Evolutionary conservation across 1,140 invertebrate species (phyloP).

Genomic region (Laodelphax striatellus): DNA sequence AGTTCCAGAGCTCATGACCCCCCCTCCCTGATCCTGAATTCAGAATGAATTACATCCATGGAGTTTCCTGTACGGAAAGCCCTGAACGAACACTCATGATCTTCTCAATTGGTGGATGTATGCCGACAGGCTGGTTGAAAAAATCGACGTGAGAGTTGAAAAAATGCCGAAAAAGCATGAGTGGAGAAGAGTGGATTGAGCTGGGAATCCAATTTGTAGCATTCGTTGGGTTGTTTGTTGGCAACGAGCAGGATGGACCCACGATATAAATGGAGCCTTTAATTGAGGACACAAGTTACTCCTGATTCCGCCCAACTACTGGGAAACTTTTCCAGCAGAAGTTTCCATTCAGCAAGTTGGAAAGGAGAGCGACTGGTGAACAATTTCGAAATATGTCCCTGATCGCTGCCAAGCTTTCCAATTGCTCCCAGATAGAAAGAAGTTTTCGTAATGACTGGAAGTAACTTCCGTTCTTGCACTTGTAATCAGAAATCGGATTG

Average conservation of each 20-base stretch:
- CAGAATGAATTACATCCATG: no score
- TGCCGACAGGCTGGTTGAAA: no score
- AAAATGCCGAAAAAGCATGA: no score
- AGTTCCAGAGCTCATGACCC: no score
- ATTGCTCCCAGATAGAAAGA: neutral
- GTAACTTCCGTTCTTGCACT: neutral
- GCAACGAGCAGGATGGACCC: neutral
- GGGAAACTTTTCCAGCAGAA: neutral
- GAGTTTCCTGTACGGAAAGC: no score
- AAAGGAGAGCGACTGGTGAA: neutral
- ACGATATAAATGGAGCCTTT: neutral
- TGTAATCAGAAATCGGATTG: neutral
- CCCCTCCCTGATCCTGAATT: no score
- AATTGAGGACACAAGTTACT: slow-evolving; percentile 3
- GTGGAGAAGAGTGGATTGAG: neutral
- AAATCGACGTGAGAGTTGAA: no score
- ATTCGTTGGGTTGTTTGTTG: neutral
- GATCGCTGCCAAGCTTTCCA: neutral
- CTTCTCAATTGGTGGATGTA: no score
- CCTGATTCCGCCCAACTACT: neutral
- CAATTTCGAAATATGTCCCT: slow-evolving; percentile 3
- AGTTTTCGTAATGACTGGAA: neutral
- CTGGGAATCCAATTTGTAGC: neutral
- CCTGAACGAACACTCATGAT: no score
- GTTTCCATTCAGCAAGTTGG: neutral